Evolutionary conservation across 2,113 vertebrate species (phyloP).

Genomic region (Salvator merianae): DNA sequence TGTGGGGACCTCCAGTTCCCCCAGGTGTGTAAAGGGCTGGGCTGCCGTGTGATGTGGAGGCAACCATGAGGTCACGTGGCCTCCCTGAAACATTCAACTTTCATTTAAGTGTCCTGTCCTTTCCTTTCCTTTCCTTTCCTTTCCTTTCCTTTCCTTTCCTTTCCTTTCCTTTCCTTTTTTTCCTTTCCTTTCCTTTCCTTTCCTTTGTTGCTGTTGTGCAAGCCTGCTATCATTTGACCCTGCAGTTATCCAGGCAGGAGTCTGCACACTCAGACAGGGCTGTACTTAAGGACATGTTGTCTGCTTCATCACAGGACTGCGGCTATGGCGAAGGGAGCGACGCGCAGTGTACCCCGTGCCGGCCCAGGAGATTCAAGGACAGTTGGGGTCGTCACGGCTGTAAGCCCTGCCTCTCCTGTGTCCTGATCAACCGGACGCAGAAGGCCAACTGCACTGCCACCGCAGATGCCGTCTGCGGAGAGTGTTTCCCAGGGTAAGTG

Average conservation of each 20-base stretch:
- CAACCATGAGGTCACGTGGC: no score
- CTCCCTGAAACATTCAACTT: no score
- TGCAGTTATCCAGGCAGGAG: background rate
- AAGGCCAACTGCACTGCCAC: constrained; percentile 74
- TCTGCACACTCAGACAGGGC: no score
- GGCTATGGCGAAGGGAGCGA: constrained; percentile 75
- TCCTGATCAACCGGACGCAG: constrained; percentile 78
- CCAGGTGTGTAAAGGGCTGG: no score
- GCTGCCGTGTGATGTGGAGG: no score
- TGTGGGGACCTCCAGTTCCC: no score
- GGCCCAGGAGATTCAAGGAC: constrained; percentile 79
- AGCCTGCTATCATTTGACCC: background rate
- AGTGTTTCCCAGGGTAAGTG: constrained; percentile 80
- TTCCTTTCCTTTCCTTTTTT: no score
- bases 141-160: no score
- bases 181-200: background rate
- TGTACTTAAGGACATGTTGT: fast-evolving
- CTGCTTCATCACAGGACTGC: constrained; percentile 75
- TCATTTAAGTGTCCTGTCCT: no score
- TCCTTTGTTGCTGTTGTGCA: background rate
- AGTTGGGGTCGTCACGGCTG: constrained; percentile 78
- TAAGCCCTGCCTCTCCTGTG: constrained; percentile 79
- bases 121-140: no score
- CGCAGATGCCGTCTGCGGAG: constrained; percentile 76
- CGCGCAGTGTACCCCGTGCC: constrained; percentile 71